A percentile compares a stretch with the other conserved stretches of the same genome.
phyloP scores from a whole-genome alignment of 2,797 vertebrate genomes.

The Falco novaeseelandiae region DNA sequence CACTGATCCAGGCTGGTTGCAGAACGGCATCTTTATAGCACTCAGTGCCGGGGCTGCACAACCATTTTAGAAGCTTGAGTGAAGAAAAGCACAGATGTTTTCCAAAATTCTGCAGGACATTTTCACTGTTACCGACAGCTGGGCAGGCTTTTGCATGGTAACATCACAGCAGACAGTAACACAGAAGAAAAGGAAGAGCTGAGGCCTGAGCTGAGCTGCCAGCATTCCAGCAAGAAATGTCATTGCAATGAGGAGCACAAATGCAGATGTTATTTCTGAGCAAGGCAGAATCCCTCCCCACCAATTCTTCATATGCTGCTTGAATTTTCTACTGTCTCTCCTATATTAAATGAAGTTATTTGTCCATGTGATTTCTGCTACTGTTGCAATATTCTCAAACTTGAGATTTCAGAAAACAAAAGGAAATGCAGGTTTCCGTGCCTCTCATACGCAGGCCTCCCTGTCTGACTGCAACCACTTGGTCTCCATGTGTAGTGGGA shows the following conservation, averaged over 20 bases:
- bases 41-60: not conserved
- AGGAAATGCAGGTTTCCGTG: accelerated
- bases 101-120: conserved; percentile 12
- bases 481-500: accelerated
- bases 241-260: conserved; percentile 9
- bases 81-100: conserved; percentile 19
- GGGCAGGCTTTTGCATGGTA: not conserved
- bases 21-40: not conserved
- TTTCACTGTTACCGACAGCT: conserved; percentile 7
- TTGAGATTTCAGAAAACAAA: not conserved
- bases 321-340: not conserved
- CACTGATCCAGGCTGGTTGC: not conserved
- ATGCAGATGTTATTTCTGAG: not conserved
- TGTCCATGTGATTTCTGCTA: not conserved
- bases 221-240: not conserved
- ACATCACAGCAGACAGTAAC: not conserved
- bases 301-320: not conserved
- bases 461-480: not conserved
- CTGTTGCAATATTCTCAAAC: not conserved
- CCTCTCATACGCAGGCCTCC: not conserved
- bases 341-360: not conserved
- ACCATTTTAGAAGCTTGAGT: not conserved
- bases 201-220: not conserved
- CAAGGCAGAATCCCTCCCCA: not conserved
- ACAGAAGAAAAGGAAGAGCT: not conserved